Base-by-base conservation (phyloP, 2,888 invertebrate species). In the Synergus umbraculus region DNA sequence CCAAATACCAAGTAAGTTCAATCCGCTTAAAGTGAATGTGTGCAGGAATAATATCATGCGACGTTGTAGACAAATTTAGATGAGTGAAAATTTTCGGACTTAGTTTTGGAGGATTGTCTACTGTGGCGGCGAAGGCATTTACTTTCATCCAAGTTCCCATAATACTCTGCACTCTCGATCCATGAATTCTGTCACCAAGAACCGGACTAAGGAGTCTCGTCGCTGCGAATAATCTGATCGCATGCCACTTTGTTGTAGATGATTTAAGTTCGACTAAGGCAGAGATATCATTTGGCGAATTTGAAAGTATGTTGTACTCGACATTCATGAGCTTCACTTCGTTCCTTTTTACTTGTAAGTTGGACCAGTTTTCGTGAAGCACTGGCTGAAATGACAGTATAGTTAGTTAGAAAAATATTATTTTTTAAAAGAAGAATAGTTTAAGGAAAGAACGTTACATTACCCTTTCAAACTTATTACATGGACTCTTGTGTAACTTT, bases 161-260 rank as follows among this genome's bases (percentile, higher is more conserved):
- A 0, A 92, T 78, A 63, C 88, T 85, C 29, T 89, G 89, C 10
- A 92, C 89, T 44, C 92, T 84, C 7, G 90, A 86, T 1, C 91
- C 91, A 78, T 89, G 90, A 43, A 91, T 80, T 77, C 91, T 90
- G 82, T 93, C 93, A 0, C 93, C 93, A 37, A 93, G 84, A 77
- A 93, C 82, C 18, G 93, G 93, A 78, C 89, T 88, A 12, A 87
- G 82, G 7, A 93, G 82, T 66, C 88, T 82, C 7, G 91, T 89
- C 0, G 92, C 85, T 73, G 92, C 88, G 66, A 91, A 92, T 37
- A 93, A 83, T 49, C 92, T 87, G 4, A 93, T 44, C 1, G 91
- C 89, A 76, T 92, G 91, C 87, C 90, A 89, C 81, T 83, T 88
- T 18, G 82, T 84, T 8, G 88, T 86, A 0, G 89, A 87, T 2